These are phyloP conservation scores for Anoplophora glabripennis DNA, from an alignment of 1,140 invertebrate species.

Conservation along the genomic window DNA sequence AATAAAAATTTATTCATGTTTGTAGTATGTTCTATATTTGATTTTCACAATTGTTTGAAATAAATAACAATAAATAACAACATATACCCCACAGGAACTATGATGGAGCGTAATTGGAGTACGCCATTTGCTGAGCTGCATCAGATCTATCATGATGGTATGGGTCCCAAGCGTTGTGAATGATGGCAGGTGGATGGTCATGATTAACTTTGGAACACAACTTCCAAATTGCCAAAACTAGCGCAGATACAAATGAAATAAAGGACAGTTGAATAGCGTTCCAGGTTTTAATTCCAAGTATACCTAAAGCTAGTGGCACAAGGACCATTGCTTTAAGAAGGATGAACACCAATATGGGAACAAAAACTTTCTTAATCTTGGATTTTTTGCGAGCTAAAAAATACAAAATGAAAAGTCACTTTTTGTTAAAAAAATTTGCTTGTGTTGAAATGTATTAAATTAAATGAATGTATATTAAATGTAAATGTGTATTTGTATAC, in stretches of 20 bases:
- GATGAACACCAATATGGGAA: conserved; percentile 77
- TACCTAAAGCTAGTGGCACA: conserved; percentile 76
- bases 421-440: no score
- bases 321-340: conserved; percentile 79
- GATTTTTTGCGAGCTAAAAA: conserved; percentile 65
- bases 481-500: no score
- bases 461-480: no score
- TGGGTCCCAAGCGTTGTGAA: conserved; percentile 22
- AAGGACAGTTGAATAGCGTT: conserved; percentile 81
- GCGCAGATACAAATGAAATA: conserved; percentile 80
- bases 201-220: conserved; percentile 81
- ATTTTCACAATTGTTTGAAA: neutral
- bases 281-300: conserved; percentile 80
- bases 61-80: conserved; percentile 19
- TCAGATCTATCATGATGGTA: conserved; percentile 50
- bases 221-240: conserved; percentile 80
- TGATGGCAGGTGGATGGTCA: conserved; percentile 61
- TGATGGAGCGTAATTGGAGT: conserved; percentile 60
- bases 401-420: neutral
- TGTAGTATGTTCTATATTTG: no score
- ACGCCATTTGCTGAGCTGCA: conserved; percentile 65
- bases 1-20: no score
- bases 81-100: neutral
- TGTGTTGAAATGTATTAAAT: no score
- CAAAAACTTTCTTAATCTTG: conserved; percentile 79